These are phyloP conservation scores for Chloroceryle inda DNA, from an alignment of 2,797 vertebrate species.

Conservation along the genomic window DNA sequence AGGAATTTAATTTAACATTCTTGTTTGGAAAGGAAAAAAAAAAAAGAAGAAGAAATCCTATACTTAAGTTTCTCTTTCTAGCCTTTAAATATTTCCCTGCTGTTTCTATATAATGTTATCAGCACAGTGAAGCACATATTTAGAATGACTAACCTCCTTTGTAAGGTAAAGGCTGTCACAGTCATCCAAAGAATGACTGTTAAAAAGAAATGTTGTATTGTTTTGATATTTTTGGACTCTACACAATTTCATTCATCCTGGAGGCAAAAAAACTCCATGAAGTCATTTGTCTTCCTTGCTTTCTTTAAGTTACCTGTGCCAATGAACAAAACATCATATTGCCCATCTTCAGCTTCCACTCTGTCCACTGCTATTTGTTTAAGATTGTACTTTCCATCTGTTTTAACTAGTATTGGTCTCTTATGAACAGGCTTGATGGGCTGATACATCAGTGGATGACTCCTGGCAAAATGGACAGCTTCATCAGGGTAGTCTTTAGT, in stretches of 20 bases:
- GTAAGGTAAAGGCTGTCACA: neutral
- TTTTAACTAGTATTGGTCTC: slow-evolving; percentile 91
- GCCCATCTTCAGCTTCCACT: slow-evolving; percentile 96
- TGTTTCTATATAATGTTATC: neutral
- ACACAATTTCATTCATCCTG: neutral
- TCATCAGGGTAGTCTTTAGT: slow-evolving; percentile 97
- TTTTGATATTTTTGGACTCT: neutral
- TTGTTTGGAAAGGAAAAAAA: neutral
- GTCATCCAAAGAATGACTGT: neutral
- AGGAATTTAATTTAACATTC: neutral
- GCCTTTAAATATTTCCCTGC: neutral
- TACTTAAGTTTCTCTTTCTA: neutral
- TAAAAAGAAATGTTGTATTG: neutral
- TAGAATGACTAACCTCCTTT: neutral
- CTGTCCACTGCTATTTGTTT: slow-evolving; percentile 94
- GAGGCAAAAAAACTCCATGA: neutral
- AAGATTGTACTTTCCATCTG: slow-evolving; percentile 89
- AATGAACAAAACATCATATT: slow-evolving; percentile 96
- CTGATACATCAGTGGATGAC: slow-evolving; percentile 93
- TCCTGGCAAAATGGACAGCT: slow-evolving; percentile 91
- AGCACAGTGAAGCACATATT: neutral
- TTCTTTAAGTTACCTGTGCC: slow-evolving; percentile 88
- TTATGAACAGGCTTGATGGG: slow-evolving; percentile 89
- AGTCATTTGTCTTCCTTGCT: neutral
- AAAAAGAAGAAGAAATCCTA: neutral